phyloP scores from a whole-genome alignment of 2,797 vertebrate genomes.

The Oryzias dopingdopingensis region DNA sequence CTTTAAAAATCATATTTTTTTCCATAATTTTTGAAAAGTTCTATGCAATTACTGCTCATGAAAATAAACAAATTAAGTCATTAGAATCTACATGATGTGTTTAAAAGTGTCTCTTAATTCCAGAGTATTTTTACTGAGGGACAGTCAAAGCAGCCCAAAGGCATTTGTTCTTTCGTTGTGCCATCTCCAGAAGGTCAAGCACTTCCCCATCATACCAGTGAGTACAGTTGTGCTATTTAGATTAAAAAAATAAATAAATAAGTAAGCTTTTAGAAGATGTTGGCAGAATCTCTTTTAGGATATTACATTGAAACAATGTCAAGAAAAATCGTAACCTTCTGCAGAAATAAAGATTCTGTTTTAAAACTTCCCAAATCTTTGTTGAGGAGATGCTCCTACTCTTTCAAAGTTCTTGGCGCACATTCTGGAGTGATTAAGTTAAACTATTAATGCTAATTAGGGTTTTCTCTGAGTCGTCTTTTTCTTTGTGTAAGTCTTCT shows the following conservation, averaged over 20 bases:
- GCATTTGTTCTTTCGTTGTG: constrained; percentile 95
- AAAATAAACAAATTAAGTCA: neutral
- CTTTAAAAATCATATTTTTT: too few species aligned
- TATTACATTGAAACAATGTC: too few species aligned
- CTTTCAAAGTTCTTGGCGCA: too few species aligned
- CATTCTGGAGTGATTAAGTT: too few species aligned
- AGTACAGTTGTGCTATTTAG: constrained; percentile 65
- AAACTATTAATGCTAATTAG: neutral
- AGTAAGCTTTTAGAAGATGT: neutral
- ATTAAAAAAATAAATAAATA: neutral
- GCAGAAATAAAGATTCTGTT: too few species aligned
- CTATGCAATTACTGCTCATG: neutral
- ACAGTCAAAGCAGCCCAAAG: constrained; percentile 97
- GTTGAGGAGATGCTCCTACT: too few species aligned
- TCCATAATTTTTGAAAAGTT: too few species aligned
- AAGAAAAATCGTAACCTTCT: too few species aligned
- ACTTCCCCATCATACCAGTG: constrained; percentile 97
- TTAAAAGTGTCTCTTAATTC: neutral
- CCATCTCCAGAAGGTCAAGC: constrained; percentile 94
- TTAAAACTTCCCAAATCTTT: too few species aligned
- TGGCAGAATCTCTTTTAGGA: neutral
- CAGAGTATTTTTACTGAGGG: constrained; percentile 95
- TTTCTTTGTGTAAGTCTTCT: constrained; percentile 2
- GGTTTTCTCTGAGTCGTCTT: neutral
- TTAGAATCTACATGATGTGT: neutral